Percentiles rank a stretch among this genome's conserved stretches.
Evolutionary conservation across 2,113 vertebrate species (phyloP).

Genomic region (Corythornis madagascariensis): DNA sequence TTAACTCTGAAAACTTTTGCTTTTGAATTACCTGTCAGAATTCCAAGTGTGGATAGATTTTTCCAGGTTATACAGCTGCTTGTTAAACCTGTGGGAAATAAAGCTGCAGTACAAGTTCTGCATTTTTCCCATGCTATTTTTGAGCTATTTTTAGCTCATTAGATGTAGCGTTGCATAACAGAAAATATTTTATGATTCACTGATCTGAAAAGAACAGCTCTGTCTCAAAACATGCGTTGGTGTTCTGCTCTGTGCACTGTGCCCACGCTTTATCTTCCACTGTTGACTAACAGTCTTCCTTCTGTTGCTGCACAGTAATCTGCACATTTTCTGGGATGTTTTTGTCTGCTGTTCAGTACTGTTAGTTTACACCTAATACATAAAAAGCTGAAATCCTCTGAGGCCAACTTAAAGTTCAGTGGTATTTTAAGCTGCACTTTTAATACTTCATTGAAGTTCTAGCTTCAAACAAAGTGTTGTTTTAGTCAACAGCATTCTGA

Average conservation of each 20-base stretch:
- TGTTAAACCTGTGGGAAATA: not conserved
- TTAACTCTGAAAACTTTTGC: not conserved
- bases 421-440: not conserved
- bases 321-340: not conserved
- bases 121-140: not conserved
- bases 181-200: slow-evolving; percentile 45
- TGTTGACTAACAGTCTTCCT: not conserved
- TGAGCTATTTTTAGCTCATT: slow-evolving; percentile 43
- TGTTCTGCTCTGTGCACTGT: not conserved
- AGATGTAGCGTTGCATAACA: not conserved
- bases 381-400: not conserved
- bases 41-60: not conserved
- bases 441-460: not conserved
- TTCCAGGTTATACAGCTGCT: not conserved
- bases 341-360: not conserved
- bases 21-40: not conserved
- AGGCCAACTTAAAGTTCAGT: not conserved
- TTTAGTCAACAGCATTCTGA: not conserved
- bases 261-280: not conserved
- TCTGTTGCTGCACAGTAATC: not conserved
- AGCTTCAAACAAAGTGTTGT: not conserved
- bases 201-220: slow-evolving; percentile 58
- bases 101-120: not conserved
- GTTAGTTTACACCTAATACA: not conserved
- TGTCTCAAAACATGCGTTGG: not conserved